Evolutionary conservation across 1,140 invertebrate genomes (phyloP), one percentile per base, ranked within the genome.

Genomic region (Apolygus lucorum): DNA sequence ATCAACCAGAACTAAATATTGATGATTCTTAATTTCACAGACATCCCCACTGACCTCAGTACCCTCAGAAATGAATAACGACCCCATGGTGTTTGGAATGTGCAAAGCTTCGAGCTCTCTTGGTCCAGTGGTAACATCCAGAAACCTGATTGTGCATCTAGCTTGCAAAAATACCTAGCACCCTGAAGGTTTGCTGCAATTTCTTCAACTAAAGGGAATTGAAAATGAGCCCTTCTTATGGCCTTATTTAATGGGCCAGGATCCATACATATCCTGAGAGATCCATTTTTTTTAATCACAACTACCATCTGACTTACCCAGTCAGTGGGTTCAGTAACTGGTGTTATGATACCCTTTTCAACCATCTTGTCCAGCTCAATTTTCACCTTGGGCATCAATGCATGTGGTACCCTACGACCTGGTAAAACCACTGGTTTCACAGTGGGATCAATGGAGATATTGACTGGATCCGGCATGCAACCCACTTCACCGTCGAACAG

Each of bases 241-340:
- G 34, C 69, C 77, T 83, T 83, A 67, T 76, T 42, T 42, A 42
- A 42, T 42, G 72, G 72, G 49, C 72, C 74, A 4, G 82, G 82
- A 75, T 85, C 82, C 25, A 84, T 69, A 74, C 81, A 84, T 27
- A 84, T 76, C 64, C 82, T 72, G 17, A 83, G 62, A 42, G 27
- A 34, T 8, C 65, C 28, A 67, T 67, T 34, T 67, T 42, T 14
- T 14, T 59, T 14, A 59, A 59, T 73, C 21, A 81, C 78, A n/a
- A 81, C 72, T 2, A 81, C 79, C 34, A 81, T 72, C 26, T 76
- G 73, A 72, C 78, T 79, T 0, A 83, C 79, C 80, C 81, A 83
- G 49, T 81, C 79, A 1, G 81, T 79, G 2, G 65, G 65, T 67
- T 67, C 65, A 34, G 65, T 34, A 42, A 67, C 65, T 34, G 65